Percentiles rank a stretch among this genome's conserved stretches.
These are phyloP conservation scores for Galaxea fascicularis DNA, from an alignment of 92 coral and sea anemone genomes.

Conservation along the genomic window DNA sequence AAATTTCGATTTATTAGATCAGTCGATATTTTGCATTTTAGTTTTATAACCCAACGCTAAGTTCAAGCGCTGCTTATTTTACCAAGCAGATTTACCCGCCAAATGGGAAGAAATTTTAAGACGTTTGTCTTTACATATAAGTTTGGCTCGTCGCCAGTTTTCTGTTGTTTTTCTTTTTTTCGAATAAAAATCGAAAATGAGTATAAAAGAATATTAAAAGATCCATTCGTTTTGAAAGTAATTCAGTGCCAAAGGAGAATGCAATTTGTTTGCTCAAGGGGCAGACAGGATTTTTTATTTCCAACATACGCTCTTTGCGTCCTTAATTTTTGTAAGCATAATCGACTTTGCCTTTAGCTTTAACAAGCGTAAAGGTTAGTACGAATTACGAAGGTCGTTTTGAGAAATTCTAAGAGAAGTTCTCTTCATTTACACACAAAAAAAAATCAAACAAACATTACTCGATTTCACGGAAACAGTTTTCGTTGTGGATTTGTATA, in stretches of 20 bases:
- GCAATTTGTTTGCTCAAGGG: not conserved
- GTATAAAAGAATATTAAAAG: not conserved
- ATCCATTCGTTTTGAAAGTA: slow-evolving; percentile 3
- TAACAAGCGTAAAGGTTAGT: not conserved
- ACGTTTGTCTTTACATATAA: not conserved
- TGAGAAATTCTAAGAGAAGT: slow-evolving; percentile 42
- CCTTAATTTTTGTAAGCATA: not conserved
- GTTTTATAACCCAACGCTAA: not conserved
- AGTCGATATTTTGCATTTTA: not conserved
- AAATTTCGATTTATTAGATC: slow-evolving; percentile 1
- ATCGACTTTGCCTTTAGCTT: not conserved
- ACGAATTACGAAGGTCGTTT: not conserved
- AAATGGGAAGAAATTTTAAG: slow-evolving; percentile 7
- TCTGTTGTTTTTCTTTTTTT: not conserved
- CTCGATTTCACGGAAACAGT: slow-evolving; percentile 4
- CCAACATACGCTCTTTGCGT: not conserved
- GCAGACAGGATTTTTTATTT: not conserved
- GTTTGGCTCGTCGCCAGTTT: not conserved
- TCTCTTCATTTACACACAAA: slow-evolving; percentile 25
- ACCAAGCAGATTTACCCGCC: slow-evolving; percentile 9
- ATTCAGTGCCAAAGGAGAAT: not conserved
- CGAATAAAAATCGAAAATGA: not conserved
- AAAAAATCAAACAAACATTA: slow-evolving; percentile 22
- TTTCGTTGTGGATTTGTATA: not conserved
- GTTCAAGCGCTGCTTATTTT: slow-evolving; percentile 1